Conservation (phyloP, 2,888 invertebrate genomes). For the Lysandra coridon region DNA sequence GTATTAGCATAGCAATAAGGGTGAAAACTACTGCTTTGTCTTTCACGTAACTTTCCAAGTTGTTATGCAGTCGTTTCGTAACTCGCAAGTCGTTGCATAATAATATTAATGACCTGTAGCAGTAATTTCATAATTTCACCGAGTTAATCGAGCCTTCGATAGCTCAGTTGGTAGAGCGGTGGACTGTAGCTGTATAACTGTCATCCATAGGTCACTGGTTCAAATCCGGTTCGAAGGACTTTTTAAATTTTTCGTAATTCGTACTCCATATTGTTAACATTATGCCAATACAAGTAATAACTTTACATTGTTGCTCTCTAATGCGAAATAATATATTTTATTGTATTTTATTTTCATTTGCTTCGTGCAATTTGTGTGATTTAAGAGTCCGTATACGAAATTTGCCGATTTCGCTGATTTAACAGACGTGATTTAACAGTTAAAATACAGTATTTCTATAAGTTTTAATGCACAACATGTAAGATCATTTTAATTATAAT, state of each 20-base stretch:
- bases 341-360: no score
- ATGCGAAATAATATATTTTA: no score
- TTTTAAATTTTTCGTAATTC: background rate
- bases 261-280: background rate
- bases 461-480: no score
- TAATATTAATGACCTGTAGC: background rate
- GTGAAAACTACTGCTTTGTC: no score
- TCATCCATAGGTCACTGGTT: conserved; percentile 80
- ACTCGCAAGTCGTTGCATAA: background rate
- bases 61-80: background rate
- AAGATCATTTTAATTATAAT: no score
- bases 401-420: no score
- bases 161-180: conserved; percentile 74
- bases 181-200: conserved; percentile 62
- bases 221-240: conserved; percentile 77
- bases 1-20: background rate
- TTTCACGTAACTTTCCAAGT: conserved; percentile 7
- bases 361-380: no score
- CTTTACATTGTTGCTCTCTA: no score
- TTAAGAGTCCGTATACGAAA: no score
- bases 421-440: no score
- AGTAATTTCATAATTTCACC: background rate
- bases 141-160: conserved; percentile 55
- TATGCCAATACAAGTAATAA: no score
- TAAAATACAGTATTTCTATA: no score